Percentiles rank a stretch among this genome's conserved stretches.
phyloP scores from a whole-genome alignment of 2,113 vertebrate species.

The Bungarus multicinctus region DNA sequence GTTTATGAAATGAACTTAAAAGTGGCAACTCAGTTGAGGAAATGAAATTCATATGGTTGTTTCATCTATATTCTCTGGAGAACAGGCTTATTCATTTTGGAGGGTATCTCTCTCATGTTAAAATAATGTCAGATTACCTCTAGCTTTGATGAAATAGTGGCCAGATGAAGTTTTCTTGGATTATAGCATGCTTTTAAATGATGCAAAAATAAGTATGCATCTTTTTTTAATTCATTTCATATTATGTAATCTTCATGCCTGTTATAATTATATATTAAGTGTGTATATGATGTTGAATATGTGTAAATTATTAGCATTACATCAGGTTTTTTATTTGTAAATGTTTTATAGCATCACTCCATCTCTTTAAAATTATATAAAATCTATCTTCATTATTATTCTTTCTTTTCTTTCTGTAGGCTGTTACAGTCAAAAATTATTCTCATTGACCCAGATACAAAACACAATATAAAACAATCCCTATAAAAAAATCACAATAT shows the following conservation, averaged over 20 bases:
- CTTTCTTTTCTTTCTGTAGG: background rate
- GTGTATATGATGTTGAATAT: background rate
- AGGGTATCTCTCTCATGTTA: background rate
- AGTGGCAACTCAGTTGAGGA: background rate
- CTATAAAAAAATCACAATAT: background rate
- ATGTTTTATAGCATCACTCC: background rate
- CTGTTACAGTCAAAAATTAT: background rate
- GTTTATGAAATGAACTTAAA: slow-evolving; percentile 21
- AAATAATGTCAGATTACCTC: background rate
- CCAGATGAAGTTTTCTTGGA: background rate
- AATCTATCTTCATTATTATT: background rate
- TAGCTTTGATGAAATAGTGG: background rate
- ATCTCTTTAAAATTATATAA: background rate
- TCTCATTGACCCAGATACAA: background rate
- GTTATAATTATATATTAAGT: background rate
- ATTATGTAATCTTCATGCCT: background rate
- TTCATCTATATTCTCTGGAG: background rate
- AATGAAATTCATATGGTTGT: background rate
- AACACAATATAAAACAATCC: background rate
- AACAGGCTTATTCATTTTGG: background rate
- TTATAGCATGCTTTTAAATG: background rate
- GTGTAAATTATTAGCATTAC: background rate
- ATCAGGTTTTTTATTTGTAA: background rate
- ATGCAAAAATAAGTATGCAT: background rate
- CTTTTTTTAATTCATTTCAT: background rate